Evolutionary conservation across 2,797 vertebrate species (phyloP), one percentile per base, ranked within the genome.

Genomic region (Mus minutoides): DNA sequence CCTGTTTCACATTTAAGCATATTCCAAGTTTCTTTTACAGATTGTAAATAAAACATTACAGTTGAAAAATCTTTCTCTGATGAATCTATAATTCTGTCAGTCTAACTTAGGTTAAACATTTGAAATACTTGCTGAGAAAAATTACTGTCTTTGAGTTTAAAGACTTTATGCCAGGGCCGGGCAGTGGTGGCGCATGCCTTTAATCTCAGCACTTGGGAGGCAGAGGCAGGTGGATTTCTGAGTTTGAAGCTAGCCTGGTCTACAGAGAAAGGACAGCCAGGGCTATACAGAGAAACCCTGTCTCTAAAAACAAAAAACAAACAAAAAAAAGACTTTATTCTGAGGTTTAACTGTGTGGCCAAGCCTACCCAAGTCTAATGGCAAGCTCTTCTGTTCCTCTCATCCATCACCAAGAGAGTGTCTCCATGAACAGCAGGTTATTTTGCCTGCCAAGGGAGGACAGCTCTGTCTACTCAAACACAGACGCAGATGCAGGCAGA

Each of bases 121-220:
- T 98, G 91, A 98, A 98, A 97, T 92, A 96, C 94, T 75, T 98
- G n/a, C 37, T 83, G 26, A 98, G 86, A 96, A 98, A 98, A 99
- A 98, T 97, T 98, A 98, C 98, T 98, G 98, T 94, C 71, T 93
- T 95, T 98, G 94, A 97, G 97, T 97, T 98, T 97, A 96, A 95
- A 97, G 97, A 98, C 34, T 77, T 19, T 54, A 78, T 92, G 93
- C 98, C n/a, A n/a, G n/a, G n/a, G n/a, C n/a, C n/a, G n/a, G n/a
- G n/a, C n/a, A n/a, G n/a, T n/a, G n/a, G n/a, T n/a, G n/a, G n/a
- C n/a, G n/a, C n/a, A n/a, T n/a, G n/a, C n/a, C n/a, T n/a, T n/a
- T n/a, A n/a, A n/a, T n/a, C n/a, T n/a, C n/a, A n/a, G n/a, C n/a
- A n/a, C n/a, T n/a, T n/a, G n/a, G n/a, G n/a, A n/a, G n/a, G n/a